Evolutionary conservation across 35 echinoderm and acorn worm genomes (phyloP).

Genomic region (Antedon bifida): DNA sequence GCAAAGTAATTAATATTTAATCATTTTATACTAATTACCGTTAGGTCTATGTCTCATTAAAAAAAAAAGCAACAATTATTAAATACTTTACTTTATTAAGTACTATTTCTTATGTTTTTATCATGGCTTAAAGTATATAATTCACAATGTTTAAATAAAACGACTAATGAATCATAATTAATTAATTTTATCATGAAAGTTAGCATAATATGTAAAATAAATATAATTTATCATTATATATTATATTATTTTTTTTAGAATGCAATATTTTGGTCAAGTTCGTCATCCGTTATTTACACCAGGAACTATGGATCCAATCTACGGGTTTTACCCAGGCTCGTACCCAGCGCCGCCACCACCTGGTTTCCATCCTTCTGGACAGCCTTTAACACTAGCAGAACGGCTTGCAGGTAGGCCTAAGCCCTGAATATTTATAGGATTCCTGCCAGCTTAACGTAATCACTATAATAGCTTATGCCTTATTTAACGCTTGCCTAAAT

Average conservation of each 20-base stretch:
- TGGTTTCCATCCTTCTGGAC: conserved; percentile 83
- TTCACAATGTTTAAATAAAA: too few relatives aligned
- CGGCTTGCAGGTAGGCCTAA: conserved; percentile 86
- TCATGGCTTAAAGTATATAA: too few relatives aligned
- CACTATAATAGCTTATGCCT: background rate
- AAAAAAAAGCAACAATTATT: too few relatives aligned
- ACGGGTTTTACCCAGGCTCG: background rate
- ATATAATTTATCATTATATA: background rate
- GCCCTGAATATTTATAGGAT: too few relatives aligned
- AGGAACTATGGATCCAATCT: background rate
- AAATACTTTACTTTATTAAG: too few relatives aligned
- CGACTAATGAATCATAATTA: too few relatives aligned
- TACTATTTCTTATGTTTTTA: too few relatives aligned
- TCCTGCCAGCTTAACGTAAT: background rate
- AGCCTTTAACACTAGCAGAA: conserved; percentile 87
- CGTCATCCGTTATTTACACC: background rate
- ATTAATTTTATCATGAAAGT: too few relatives aligned
- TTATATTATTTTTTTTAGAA: background rate
- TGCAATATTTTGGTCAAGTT: conserved; percentile 2
- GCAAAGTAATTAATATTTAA: too few relatives aligned
- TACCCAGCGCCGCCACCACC: conserved; percentile 12
- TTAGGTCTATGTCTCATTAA: too few relatives aligned
- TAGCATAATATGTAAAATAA: too few relatives aligned
- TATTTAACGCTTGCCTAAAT: background rate
- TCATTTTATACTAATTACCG: too few relatives aligned